A percentile compares a stretch with the other conserved stretches of the same genome.
Evolutionary conservation across 2,888 invertebrate genomes (phyloP).

Genomic region (Biston betularia): DNA sequence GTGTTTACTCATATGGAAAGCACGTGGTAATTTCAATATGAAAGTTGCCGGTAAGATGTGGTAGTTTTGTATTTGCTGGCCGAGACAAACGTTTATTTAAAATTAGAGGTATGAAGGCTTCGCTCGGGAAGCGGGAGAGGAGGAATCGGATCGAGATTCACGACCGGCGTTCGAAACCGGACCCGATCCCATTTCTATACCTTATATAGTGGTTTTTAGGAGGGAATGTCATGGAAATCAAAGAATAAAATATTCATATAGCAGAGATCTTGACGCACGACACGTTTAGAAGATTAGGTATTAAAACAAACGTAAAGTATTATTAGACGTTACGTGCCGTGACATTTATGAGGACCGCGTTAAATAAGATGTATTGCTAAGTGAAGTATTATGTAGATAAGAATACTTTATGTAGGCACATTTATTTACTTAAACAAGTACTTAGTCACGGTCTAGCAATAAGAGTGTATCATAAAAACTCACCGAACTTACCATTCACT

Average conservation of each 20-base stretch:
- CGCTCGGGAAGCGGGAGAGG: slow-evolving; percentile 61
- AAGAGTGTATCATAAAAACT: slow-evolving; percentile 4
- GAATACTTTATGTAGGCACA: background rate
- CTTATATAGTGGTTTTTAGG: slow-evolving; percentile 55
- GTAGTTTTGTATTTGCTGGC: slow-evolving; percentile 50
- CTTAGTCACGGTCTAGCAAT: slow-evolving; percentile 4
- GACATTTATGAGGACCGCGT: background rate
- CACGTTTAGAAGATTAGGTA: slow-evolving; percentile 21
- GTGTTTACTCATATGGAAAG: slow-evolving; percentile 31
- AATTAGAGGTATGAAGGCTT: slow-evolving; percentile 64
- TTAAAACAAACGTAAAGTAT: slow-evolving; percentile 1
- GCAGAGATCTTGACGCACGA: slow-evolving; percentile 5
- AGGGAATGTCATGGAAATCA: slow-evolving; percentile 42
- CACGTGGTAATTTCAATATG: slow-evolving; percentile 24
- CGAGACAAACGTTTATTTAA: slow-evolving; percentile 67
- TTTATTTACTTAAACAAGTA: slow-evolving; percentile 1
- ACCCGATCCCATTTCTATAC: slow-evolving; percentile 54
- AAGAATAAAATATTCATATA: slow-evolving; percentile 16
- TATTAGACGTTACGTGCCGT: slow-evolving; percentile 7
- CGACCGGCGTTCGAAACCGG: slow-evolving; percentile 63
- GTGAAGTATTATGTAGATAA: background rate
- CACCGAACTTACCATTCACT: background rate
- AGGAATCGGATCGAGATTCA: slow-evolving; percentile 70
- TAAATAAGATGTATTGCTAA: too few relatives aligned
- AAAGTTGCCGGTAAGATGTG: slow-evolving; percentile 29